Evolutionary conservation across 2,797 vertebrate species (phyloP), one percentile per base, ranked within the genome.

Genomic region (Chaetophractus vellerosus): DNA sequence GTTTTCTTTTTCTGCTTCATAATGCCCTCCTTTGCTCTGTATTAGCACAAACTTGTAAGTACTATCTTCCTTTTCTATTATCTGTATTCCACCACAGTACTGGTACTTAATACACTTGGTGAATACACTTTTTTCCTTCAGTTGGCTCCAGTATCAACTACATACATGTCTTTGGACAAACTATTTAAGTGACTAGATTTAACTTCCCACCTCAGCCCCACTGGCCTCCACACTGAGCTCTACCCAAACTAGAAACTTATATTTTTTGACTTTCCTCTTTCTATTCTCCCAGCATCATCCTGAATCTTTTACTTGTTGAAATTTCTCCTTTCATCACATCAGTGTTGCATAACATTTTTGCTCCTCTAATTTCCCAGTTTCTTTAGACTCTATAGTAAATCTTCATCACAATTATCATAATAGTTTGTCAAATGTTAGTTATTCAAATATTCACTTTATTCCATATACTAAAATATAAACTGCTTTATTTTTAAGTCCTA

Each of bases 181-280:
- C 26, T 69, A 82, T 24, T 91, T 24, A 91, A 72, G 10, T 76
- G 72, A 71, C 12, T 88, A 52, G 19, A 68, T 90, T 88, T 90
- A 88, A 69, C 64, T 69, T 79, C 90, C 15, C 23, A 90, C 50
- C 33, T 82, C 55, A 79, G 18, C 11, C 12, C 66, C 38, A 36
- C 0, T 74, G 36, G 28, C 50, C 50, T 94, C 21, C 72, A 82
- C 0, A 86, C 5, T 66, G 3, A 31, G 41, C 4, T 85, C 28
- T 4, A 86, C 61, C 5, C 2, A 61, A 86, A 23, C 11, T 18
- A 68, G 63, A 83, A 72, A 26, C 36, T 11, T 69, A 0, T 12
- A 79, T 75, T 93, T 94, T 88, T 36, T 36, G 52, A 68, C 2
- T n/a, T 48, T 74, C 50, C 16, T 71, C 7, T 24, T 38, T 63